Percentiles rank a stretch among this genome's conserved stretches.
Conservation (phyloP, 1,140 invertebrate species). For the Eupeodes corollae region DNA sequence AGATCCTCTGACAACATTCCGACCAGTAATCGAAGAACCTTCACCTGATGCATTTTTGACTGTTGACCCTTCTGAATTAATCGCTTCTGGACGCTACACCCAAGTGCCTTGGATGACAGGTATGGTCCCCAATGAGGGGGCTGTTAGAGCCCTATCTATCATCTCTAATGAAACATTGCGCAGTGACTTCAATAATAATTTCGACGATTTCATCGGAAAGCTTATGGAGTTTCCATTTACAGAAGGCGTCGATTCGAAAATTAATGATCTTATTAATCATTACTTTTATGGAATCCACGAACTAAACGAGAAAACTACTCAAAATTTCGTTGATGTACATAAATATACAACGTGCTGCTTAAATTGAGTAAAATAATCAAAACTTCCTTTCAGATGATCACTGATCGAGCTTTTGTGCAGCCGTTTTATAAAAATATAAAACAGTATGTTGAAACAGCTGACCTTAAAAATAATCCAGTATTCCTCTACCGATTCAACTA, state of each 20-base stretch:
- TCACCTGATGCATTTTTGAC: conserved; percentile 31
- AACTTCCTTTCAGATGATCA: conserved; percentile 18
- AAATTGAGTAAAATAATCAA: not conserved
- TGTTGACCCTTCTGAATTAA: conserved; percentile 26
- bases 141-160: conserved; percentile 35
- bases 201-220: conserved; percentile 22
- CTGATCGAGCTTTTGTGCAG: conserved; percentile 27
- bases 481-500: conserved; percentile 30
- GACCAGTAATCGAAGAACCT: conserved; percentile 28
- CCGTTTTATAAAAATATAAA: conserved; percentile 21
- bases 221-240: conserved; percentile 23
- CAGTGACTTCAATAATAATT: conserved; percentile 25
- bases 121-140: conserved; percentile 35
- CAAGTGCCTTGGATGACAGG: conserved; percentile 38
- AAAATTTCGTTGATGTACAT: conserved; percentile 34
- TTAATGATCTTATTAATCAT: conserved; percentile 14
- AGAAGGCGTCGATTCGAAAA: conserved; percentile 5
- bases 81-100: conserved; percentile 23
- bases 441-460: conserved; percentile 10
- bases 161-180: conserved; percentile 24
- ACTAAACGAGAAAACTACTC: conserved; percentile 19
- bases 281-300: conserved; percentile 23
- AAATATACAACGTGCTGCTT: too few species aligned
- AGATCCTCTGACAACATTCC: conserved; percentile 22
- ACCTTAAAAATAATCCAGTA: conserved; percentile 13